Conservation (phyloP, 2,888 invertebrate genomes). For the Orthosia gothica region DNA sequence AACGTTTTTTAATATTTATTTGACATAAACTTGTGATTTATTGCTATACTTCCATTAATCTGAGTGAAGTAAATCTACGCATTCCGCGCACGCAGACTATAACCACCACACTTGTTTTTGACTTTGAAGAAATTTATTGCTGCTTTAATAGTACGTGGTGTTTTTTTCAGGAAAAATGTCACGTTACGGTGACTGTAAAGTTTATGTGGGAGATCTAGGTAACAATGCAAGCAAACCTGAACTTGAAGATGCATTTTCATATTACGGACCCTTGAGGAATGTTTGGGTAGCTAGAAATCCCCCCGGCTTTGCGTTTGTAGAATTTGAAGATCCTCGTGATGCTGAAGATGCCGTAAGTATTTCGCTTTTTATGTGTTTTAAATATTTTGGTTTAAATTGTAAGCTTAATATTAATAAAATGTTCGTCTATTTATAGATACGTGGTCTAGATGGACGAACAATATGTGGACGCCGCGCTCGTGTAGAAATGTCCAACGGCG, state of each 20-base stretch:
- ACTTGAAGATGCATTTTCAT: slow-evolving; percentile 97
- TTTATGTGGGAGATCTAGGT: slow-evolving; percentile 99
- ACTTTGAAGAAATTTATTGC: slow-evolving; percentile 8
- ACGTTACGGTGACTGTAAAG: slow-evolving; percentile 97
- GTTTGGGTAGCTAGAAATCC: slow-evolving; percentile 99
- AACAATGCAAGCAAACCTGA: slow-evolving; percentile 98
- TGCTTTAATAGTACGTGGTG: slow-evolving; percentile 16
- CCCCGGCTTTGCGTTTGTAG: slow-evolving; percentile 98
- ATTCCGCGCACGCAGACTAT: slow-evolving; percentile 9
- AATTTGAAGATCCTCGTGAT: slow-evolving; percentile 98
- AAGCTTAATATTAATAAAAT: background rate
- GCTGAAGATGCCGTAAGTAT: slow-evolving; percentile 97
- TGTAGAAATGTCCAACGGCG: slow-evolving; percentile 98
- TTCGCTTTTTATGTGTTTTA: background rate
- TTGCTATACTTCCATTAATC: slow-evolving; percentile 42
- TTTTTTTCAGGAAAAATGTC: slow-evolving; percentile 91
- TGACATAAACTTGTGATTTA: background rate
- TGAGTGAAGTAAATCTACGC: slow-evolving; percentile 13
- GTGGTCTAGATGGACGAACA: slow-evolving; percentile 94
- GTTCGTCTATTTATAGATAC: slow-evolving; percentile 75
- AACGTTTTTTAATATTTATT: background rate
- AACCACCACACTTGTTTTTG: slow-evolving; percentile 35
- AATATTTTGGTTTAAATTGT: background rate
- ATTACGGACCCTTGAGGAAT: slow-evolving; percentile 97
- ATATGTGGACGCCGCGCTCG: slow-evolving; percentile 97